phyloP scores from a whole-genome alignment of 2,797 vertebrate genomes.

The Naso thynnoides region DNA sequence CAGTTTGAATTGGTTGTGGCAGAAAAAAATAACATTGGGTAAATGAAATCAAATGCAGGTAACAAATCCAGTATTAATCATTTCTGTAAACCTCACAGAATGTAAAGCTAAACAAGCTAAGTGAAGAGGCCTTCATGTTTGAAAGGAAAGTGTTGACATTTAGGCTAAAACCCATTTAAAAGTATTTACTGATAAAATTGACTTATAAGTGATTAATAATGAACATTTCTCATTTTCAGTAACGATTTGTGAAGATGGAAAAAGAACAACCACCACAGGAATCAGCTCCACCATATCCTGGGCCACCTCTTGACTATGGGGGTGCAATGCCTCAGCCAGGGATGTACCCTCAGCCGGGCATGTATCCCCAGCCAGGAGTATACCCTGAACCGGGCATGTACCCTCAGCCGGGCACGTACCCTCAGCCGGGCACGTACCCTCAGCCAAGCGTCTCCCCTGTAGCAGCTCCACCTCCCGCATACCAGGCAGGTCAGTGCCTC shows the following conservation, averaged over 20 bases:
- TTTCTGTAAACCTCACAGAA: too few relatives aligned
- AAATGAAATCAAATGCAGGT: too few relatives aligned
- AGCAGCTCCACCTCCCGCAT: slow-evolving; percentile 48
- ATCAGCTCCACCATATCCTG: slow-evolving; percentile 75
- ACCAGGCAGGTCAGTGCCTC: slow-evolving; percentile 67
- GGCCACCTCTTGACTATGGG: slow-evolving; percentile 59
- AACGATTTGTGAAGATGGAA: slow-evolving; percentile 63
- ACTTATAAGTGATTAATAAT: not conserved
- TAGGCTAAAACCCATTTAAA: too few relatives aligned
- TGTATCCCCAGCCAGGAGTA: slow-evolving; percentile 6
- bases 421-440: slow-evolving; percentile 9
- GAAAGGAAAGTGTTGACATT: too few relatives aligned
- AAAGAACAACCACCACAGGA: slow-evolving; percentile 59
- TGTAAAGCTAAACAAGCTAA: too few relatives aligned
- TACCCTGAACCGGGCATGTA: slow-evolving; percentile 2
- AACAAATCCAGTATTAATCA: too few relatives aligned
- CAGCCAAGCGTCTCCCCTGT: not conserved
- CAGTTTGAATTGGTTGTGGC: too few relatives aligned
- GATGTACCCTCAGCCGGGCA: slow-evolving; percentile 12
- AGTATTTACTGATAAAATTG: too few relatives aligned
- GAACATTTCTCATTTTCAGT: slow-evolving; percentile 11
- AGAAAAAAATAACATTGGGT: too few relatives aligned
- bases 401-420: slow-evolving; percentile 15
- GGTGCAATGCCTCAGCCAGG: slow-evolving; percentile 32
- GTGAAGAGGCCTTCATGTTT: too few relatives aligned